Evolutionary conservation across 2,113 vertebrate species (phyloP).

Genomic region (Neodon shergylaensis): DNA sequence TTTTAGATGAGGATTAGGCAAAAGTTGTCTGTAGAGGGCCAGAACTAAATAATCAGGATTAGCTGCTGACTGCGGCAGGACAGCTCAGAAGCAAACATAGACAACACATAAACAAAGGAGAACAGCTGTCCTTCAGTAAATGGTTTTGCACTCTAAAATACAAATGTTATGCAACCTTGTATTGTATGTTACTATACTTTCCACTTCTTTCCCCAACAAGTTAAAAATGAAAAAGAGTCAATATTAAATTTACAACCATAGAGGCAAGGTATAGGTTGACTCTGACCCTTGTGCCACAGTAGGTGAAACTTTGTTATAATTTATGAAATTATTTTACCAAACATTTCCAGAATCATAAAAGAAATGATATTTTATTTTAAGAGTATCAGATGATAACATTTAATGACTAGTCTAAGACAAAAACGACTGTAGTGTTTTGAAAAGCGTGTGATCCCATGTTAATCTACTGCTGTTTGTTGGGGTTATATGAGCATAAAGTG

Average conservation of each 20-base stretch:
- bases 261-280: neutral
- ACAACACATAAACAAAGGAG: neutral
- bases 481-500: neutral
- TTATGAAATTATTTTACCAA: conserved; percentile 24
- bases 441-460: conserved; percentile 35
- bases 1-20: neutral
- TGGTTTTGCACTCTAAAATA: neutral
- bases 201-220: neutral
- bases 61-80: neutral
- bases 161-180: neutral
- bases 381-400: conserved; percentile 9
- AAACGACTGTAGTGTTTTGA: conserved; percentile 39
- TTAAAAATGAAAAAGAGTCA: neutral
- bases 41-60: neutral
- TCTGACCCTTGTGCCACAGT: neutral
- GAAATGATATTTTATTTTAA: conserved; percentile 36
- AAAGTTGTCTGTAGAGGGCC: neutral
- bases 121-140: neutral
- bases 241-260: neutral
- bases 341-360: conserved; percentile 28
- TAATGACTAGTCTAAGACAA: conserved; percentile 38
- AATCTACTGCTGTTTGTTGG: neutral
- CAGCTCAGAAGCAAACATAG: neutral
- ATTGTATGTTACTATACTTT: neutral
- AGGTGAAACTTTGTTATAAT: neutral